phyloP scores from a whole-genome alignment of 2,113 vertebrate species.

The Cacatua alba region DNA sequence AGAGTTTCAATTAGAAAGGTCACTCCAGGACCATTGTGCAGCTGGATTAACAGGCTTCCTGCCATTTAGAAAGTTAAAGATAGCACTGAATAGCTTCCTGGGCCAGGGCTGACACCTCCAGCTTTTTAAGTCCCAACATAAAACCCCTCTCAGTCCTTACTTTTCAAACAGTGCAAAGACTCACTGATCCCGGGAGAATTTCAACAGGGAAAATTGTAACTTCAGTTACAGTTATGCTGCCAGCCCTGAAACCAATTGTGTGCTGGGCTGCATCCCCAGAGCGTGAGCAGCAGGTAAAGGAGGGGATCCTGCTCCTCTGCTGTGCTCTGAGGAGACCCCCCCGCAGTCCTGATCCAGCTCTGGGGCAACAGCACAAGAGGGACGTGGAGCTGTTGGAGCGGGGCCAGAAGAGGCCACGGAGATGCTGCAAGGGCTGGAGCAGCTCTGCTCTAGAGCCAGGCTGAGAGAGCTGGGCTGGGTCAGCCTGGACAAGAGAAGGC shows the following conservation, averaged over 20 bases:
- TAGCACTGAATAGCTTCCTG: neutral
- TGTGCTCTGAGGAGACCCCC: neutral
- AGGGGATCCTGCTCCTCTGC: neutral
- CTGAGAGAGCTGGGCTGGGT: too few species aligned
- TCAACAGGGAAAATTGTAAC: neutral
- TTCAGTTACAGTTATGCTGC: neutral
- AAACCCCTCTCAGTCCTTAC: neutral
- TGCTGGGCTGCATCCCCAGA: neutral
- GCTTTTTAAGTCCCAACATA: neutral
- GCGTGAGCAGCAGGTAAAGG: neutral
- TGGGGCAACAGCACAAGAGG: neutral
- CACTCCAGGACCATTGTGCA: neutral
- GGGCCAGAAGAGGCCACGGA: too few species aligned
- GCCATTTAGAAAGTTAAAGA: neutral
- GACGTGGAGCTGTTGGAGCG: neutral
- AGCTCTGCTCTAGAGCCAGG: too few species aligned
- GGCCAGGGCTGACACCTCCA: neutral
- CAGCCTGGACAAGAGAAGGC: too few species aligned
- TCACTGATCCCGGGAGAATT: neutral
- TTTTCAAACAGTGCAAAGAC: neutral
- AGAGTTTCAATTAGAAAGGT: conserved; percentile 59
- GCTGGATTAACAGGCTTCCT: neutral
- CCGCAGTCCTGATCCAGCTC: neutral
- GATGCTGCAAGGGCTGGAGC: too few species aligned
- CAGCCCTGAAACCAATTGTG: neutral